Conservation (phyloP, 2,113 vertebrate genomes). For the Stercorarius parasiticus region DNA sequence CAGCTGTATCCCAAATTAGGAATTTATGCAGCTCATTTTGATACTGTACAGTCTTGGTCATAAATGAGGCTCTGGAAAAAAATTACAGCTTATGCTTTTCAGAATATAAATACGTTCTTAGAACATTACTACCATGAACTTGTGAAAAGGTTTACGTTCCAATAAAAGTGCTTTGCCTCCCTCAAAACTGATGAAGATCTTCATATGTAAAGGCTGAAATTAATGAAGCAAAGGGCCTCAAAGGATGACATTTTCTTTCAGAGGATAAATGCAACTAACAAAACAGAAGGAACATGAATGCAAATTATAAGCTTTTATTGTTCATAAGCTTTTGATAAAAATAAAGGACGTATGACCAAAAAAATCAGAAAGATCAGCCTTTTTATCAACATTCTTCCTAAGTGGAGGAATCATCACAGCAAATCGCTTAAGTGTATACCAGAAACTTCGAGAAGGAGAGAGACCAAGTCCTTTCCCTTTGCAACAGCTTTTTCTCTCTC, state of each 20-base stretch:
- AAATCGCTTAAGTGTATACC: background rate
- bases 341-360: background rate
- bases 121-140: background rate
- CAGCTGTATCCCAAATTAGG: conserved; percentile 96
- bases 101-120: background rate
- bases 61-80: conserved; percentile 90
- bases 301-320: background rate
- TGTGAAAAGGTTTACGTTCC: background rate
- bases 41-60: conserved; percentile 98
- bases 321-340: background rate
- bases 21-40: conserved; percentile 97
- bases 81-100: background rate
- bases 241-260: background rate
- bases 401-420: background rate
- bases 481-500: background rate
- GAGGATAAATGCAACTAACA: background rate
- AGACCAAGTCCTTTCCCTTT: background rate
- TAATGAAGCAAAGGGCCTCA: background rate
- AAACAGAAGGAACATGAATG: background rate
- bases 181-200: background rate
- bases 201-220: background rate
- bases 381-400: background rate
- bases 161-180: background rate
- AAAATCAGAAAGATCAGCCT: background rate
- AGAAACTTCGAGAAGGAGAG: background rate